Evolutionary conservation across 2,113 vertebrate genomes (phyloP).

Genomic region (Charina bottae): DNA sequence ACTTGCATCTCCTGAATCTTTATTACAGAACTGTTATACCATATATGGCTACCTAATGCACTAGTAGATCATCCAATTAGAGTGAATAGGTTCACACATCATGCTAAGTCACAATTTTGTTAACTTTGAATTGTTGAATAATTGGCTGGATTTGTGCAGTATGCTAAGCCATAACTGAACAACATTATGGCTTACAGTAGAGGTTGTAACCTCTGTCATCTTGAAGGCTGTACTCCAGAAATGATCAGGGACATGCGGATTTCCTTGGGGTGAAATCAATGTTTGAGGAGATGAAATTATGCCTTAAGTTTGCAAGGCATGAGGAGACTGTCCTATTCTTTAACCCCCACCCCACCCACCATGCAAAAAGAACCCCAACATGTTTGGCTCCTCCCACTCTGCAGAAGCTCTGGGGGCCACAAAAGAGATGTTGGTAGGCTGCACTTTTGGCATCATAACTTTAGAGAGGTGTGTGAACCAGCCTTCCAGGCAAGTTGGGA

Average conservation of each 20-base stretch:
- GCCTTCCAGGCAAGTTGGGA: not conserved
- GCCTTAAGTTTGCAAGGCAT: not conserved
- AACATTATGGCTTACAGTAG: not conserved
- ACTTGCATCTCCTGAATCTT: not conserved
- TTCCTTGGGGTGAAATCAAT: not conserved
- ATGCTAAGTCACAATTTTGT: not conserved
- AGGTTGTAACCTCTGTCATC: not conserved
- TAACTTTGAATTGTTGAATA: not conserved
- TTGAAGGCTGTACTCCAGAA: not conserved
- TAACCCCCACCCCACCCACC: not conserved
- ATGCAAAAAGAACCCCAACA: not conserved
- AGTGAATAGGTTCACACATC: not conserved
- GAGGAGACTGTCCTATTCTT: no score
- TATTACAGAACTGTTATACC: not conserved
- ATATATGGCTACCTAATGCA: not conserved
- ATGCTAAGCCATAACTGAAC: not conserved
- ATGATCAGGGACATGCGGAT: not conserved
- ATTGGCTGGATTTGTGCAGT: not conserved
- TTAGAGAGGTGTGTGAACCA: not conserved
- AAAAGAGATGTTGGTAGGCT: not conserved
- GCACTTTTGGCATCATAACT: not conserved
- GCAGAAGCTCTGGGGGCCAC: not conserved
- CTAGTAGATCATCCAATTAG: not conserved
- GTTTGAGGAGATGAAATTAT: not conserved
- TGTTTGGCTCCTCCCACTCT: not conserved